phyloP scores from a whole-genome alignment of 2,888 invertebrate genomes.

The Rapana venosa region DNA sequence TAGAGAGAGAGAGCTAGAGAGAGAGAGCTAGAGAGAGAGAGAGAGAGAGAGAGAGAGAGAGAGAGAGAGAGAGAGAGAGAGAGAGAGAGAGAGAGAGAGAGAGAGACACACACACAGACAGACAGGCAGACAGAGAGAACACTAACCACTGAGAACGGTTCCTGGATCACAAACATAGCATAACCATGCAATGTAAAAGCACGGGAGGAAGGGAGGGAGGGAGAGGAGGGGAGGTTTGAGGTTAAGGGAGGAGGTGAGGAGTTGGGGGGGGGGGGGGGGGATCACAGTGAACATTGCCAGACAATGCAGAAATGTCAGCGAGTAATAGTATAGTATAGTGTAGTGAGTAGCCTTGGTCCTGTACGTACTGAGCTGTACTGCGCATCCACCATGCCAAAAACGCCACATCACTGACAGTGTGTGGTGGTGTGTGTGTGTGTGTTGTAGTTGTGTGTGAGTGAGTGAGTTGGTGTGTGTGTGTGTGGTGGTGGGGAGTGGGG shows the following conservation, averaged over 20 bases:
- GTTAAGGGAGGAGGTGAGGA: not conserved
- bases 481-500: too few species aligned
- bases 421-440: not conserved
- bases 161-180: too few species aligned
- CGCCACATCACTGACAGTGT: not conserved
- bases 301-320: not conserved
- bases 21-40: not conserved
- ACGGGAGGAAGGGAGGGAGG: not conserved
- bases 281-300: not conserved
- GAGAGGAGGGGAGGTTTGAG: not conserved
- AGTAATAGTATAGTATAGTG: not conserved
- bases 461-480: not conserved
- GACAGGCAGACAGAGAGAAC: too few species aligned
- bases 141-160: too few species aligned
- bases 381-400: not conserved
- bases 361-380: not conserved
- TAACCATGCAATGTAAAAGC: too few species aligned
- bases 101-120: too few species aligned
- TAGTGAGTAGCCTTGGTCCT: not conserved
- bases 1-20: constrained; percentile 6
- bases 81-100: not conserved
- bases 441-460: not conserved
- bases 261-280: too few species aligned
- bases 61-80: not conserved
- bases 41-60: not conserved